A percentile compares a stretch with the other conserved stretches of the same genome.
phyloP scores from a whole-genome alignment of 2,797 vertebrate genomes.

The Crossoptilon crossoptilon region DNA sequence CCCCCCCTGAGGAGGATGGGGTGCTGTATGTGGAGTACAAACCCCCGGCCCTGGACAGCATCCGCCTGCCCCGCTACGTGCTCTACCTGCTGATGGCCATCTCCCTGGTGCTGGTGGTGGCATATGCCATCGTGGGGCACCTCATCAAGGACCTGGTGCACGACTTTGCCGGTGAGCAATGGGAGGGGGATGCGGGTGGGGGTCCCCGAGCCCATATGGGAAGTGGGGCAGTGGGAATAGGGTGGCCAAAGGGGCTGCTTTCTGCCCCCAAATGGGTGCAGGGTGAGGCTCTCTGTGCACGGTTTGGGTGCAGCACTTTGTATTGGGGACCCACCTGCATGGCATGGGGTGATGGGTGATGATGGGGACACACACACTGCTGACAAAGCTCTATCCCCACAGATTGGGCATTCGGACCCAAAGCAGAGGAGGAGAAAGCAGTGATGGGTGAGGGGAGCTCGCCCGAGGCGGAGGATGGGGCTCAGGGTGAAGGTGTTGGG shows the following conservation, averaged over 20 bases:
- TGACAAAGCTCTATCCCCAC: fast-evolving
- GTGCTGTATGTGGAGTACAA: constrained; percentile 85
- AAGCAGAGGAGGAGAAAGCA: constrained; percentile 84
- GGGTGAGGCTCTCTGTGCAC: not conserved
- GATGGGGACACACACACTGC: not conserved
- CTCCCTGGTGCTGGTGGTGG: constrained; percentile 84
- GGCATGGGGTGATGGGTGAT: fast-evolving
- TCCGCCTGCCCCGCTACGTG: constrained; percentile 84
- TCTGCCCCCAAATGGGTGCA: not conserved
- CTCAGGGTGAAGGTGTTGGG: fast-evolving
- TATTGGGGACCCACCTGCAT: not conserved
- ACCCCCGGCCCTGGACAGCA: constrained; percentile 87
- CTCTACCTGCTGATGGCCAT: constrained; percentile 88
- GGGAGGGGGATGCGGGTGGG: not conserved
- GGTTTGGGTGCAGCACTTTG: not conserved
- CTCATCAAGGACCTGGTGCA: constrained; percentile 94
- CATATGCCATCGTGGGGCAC: constrained; percentile 93
- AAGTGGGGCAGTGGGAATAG: not conserved
- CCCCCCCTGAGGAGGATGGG: constrained; percentile 19
- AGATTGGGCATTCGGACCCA: constrained; percentile 90
- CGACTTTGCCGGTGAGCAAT: constrained; percentile 87
- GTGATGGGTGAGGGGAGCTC: not conserved
- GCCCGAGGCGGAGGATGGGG: not conserved
- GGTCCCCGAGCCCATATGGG: not conserved
- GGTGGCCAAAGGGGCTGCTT: not conserved